Conservation (phyloP, 35 echinoderm and acorn worm genomes). For the Stichopus chloronotus region DNA sequence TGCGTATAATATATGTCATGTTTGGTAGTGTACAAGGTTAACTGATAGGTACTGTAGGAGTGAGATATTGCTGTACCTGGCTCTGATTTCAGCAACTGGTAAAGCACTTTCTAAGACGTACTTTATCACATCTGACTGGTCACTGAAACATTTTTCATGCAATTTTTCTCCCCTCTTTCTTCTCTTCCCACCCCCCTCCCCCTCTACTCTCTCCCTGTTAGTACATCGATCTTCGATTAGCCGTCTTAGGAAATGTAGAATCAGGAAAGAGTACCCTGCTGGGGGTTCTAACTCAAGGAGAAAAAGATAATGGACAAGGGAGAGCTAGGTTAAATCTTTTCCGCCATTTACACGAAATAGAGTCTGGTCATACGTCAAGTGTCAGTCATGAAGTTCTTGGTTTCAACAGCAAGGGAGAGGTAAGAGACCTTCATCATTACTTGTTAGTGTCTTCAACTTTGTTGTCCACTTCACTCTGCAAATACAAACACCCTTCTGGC, state of each 20-base stretch:
- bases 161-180: neutral
- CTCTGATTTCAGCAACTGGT: no score
- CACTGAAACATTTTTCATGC: neutral
- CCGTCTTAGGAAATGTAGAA: conserved; percentile 96
- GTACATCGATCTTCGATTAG: conserved; percentile 94
- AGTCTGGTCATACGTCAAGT: conserved; percentile 94
- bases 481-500: no score
- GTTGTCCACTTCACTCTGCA: no score
- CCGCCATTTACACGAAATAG: conserved; percentile 96
- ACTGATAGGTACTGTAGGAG: no score
- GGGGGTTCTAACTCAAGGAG: conserved; percentile 92
- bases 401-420: conserved; percentile 93
- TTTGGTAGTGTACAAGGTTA: no score
- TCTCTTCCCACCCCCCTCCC: no score
- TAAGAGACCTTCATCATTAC: conserved; percentile 14
- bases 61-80: no score
- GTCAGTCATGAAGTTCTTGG: conserved; percentile 97
- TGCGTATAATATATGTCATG: no score
- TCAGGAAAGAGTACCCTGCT: conserved; percentile 93
- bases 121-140: no score
- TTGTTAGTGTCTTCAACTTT: no score
- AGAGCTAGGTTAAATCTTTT: conserved; percentile 95
- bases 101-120: no score
- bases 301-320: conserved; percentile 90
- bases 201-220: neutral